Percentiles rank a stretch among this genome's conserved stretches.
phyloP scores from a whole-genome alignment of 2,113 vertebrate genomes.

The Ptyas mucosa region DNA sequence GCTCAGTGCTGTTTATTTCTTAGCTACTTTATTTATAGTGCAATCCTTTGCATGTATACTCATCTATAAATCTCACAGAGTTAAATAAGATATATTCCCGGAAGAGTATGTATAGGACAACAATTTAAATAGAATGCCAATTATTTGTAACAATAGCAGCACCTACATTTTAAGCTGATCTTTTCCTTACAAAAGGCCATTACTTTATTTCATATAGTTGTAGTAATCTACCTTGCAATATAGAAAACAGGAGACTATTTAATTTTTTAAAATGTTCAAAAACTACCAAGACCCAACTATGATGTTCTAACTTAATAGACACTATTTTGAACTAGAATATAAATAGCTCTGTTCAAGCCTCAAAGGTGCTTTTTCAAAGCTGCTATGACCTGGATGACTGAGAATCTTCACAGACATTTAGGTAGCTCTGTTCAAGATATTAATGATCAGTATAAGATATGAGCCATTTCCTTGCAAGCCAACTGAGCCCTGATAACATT shows the following conservation, averaged over 20 bases:
- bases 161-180: not conserved
- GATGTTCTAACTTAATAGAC: not conserved
- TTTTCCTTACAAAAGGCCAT: not conserved
- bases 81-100: not conserved
- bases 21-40: not conserved
- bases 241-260: not conserved
- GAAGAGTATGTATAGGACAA: not conserved
- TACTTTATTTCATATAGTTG: not conserved
- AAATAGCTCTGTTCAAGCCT: not conserved
- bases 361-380: too few species aligned
- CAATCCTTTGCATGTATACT: not conserved
- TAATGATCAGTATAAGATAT: not conserved
- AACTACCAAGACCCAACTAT: not conserved
- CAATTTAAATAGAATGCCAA: slow-evolving; percentile 16
- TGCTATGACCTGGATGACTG: too few species aligned
- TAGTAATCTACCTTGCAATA: not conserved
- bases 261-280: not conserved
- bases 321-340: not conserved
- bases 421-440: not conserved
- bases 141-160: rapidly evolving
- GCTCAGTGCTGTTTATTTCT: not conserved
- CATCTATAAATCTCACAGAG: not conserved
- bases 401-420: not conserved
- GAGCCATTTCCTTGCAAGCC: not conserved
- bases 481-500: not conserved